Evolutionary conservation across 2,113 vertebrate species (phyloP), one percentile per base, ranked within the genome.

Genomic region (Rhinogobius similis): DNA sequence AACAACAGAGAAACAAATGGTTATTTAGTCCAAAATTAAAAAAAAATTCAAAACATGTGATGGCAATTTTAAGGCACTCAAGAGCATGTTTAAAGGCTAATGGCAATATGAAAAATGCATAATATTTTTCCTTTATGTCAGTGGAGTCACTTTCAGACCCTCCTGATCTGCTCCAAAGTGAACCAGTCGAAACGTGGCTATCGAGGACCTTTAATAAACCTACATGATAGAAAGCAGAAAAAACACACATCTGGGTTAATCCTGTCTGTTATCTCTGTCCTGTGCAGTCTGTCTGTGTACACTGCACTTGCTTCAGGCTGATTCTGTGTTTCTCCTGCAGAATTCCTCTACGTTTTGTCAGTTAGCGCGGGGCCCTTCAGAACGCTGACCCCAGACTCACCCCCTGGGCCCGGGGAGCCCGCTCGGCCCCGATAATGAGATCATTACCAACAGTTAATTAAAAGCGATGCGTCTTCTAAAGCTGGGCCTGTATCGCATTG

Each of bases 381-480:
- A 84, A 82, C 38, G 36, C 21, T 91, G 89, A 92, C 90, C 91
- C 85, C 87, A 83, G 82, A 88, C 87, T 92, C 84, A 92, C 85
- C 91, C 84, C 87, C 13, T 70, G 84, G 76, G 74, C 68, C 59
- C 73, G 10, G 73, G 72, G 73, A 82, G 70, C 74, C 77, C 73
- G n/a, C 83, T 87, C 78, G 41, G 73, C 80, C 86, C 81, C 81
- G 82, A 84, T 93, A 93, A 93, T 93, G 93, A 93, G 92, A 92
- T 93, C 90, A 91, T 93, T 92, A 93, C 89, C 91, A 89, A 85
- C 89, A 92, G 88, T 92, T 92, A 92, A 92, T 93, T 92, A 93
- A 92, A 91, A 87, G 81, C 82, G 88, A 90, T 91, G 89, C 86
- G 76, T 92, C 91, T 89, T 87, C 88, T 89, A 75, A 92, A 91